A percentile compares a stretch with the other conserved stretches of the same genome.
Evolutionary conservation across 2,797 vertebrate genomes (phyloP).

Genomic region (Alauda arvensis): DNA sequence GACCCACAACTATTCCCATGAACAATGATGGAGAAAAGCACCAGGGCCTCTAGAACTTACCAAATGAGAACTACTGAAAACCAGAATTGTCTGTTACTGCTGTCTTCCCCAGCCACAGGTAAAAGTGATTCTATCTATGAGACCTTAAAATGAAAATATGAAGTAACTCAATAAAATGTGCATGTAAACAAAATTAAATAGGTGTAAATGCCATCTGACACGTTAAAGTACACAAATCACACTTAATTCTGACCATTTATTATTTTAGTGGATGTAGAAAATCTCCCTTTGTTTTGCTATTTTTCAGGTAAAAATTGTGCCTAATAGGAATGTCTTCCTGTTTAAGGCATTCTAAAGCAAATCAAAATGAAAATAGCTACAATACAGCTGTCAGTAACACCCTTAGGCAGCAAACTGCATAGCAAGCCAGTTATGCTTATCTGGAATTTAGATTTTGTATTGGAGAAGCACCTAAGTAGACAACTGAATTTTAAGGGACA

Average conservation of each 20-base stretch:
- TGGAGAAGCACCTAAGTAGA: neutral
- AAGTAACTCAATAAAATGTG: neutral
- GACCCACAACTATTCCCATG: neutral
- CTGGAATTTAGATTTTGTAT: neutral
- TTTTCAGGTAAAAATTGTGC: neutral
- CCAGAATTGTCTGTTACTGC: neutral
- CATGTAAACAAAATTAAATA: neutral
- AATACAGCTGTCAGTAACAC: neutral
- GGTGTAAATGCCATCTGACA: neutral
- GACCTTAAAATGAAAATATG: neutral
- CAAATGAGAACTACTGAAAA: neutral
- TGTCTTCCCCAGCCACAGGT: neutral
- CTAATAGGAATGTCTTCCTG: neutral
- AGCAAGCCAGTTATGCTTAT: neutral
- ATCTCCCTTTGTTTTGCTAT: neutral
- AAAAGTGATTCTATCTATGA: neutral
- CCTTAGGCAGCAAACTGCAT: neutral
- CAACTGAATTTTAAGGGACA: neutral
- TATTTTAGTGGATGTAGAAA: neutral
- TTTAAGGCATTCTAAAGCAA: neutral
- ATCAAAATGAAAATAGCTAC: neutral
- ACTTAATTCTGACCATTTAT: neutral
- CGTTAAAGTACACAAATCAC: neutral
- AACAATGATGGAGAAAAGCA: neutral
- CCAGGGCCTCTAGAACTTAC: neutral